Base-by-base conservation (phyloP, 2,888 invertebrate species). In the Smittia aterrima region DNA sequence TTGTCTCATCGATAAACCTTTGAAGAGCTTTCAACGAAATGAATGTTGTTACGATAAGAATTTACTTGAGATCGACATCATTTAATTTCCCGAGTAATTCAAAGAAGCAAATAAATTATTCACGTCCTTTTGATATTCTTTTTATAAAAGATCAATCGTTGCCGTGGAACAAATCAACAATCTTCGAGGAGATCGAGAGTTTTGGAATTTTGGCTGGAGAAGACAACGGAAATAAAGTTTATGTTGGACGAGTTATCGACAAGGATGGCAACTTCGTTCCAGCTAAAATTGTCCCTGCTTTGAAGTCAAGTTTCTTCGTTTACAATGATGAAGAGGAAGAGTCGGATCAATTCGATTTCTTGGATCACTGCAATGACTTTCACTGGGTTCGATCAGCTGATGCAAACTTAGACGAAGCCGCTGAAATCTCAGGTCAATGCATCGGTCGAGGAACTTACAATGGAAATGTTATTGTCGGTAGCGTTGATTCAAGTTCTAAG, bases 381-480 rank as follows among this genome's bases (percentile, higher is more conserved):
- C 25, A 58, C n/a, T 72, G 72, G 72, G 13, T 72, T 0, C 18
- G 20, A 16, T 18, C 58, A 2, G 25, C 53, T 38, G 72, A 54
- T 32, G 22, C 16, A 24, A 25, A 25, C 1, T 25, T 72, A 6
- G 32, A 54, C 4, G 62, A 72, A 18, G 72, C 72, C 1, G 72
- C 54, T 20, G 9, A 11, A 3, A 13, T 72, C 1, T 18, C 18
- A 0, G 24, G 54, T 1, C 20, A 13, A 6, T 62, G 53, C 13
- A 38, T 72, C 7, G 72, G 72, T 1, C 72, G 72, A 20, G 62
- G 18, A 1, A 25, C 18, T n/a, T 13, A 32, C 13, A 54, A 72
- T 62, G 72, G 72, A 58, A 72, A 54, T 13, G 58, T 54, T 20
- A 58, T 72, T 22, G 72, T 72, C 11, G 72, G 72, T 11, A 16